Percentiles rank a stretch among this genome's conserved stretches.
phyloP scores from a whole-genome alignment of 2,113 vertebrate genomes.

The Podarcis cretensis region DNA sequence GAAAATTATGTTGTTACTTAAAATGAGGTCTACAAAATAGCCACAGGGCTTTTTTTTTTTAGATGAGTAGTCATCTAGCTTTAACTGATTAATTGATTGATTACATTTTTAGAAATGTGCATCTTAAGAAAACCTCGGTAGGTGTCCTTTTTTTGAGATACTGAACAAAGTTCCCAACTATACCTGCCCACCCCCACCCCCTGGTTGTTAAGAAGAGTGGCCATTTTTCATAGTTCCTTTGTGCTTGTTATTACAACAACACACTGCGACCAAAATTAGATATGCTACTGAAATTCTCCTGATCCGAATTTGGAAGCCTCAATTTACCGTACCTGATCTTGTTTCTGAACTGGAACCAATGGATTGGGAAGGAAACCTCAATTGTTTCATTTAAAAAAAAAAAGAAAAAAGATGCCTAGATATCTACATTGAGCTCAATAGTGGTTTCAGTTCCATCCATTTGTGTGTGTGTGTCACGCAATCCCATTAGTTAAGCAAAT shows the following conservation, averaged over 20 bases:
- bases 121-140: neutral
- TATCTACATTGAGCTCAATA: no score
- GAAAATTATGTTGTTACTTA: slow-evolving; percentile 78
- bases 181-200: no score
- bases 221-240: neutral
- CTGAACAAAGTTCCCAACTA: neutral
- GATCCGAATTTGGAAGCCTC: neutral
- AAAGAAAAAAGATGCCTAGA: no score
- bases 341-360: neutral
- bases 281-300: neutral
- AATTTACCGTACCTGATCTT: neutral
- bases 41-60: slow-evolving; percentile 37
- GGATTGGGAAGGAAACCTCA: neutral
- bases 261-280: neutral
- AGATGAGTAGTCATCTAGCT: slow-evolving; percentile 9
- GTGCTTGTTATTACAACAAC: neutral
- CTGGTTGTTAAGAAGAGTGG: neutral
- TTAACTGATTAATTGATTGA: neutral
- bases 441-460: neutral
- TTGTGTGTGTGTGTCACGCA: no score
- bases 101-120: neutral
- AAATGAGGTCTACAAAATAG: slow-evolving; percentile 64
- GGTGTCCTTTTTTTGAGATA: neutral
- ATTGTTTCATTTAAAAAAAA: neutral
- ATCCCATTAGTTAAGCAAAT: neutral